Evolutionary conservation across 2,888 invertebrate genomes (phyloP).

Genomic region (Tenthredo notha): DNA sequence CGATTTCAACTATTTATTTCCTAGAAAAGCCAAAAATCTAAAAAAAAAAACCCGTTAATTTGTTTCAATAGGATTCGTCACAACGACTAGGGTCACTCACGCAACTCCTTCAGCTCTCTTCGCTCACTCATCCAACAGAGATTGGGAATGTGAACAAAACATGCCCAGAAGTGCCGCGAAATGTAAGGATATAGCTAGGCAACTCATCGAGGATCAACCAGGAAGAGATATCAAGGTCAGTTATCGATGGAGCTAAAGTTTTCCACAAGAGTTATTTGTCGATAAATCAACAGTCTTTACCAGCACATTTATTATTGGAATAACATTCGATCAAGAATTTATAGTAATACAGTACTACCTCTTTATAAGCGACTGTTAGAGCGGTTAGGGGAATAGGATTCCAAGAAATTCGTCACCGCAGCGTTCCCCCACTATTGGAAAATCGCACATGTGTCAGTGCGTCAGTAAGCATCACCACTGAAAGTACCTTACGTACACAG

Average conservation of each 20-base stretch:
- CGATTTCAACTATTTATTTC: neutral
- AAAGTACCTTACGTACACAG: too few species aligned
- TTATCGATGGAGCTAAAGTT: neutral
- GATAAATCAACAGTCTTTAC: neutral
- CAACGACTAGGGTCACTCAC: slow-evolving; percentile 93
- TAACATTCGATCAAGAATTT: neutral
- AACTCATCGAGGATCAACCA: slow-evolving; percentile 89
- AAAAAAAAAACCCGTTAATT: neutral
- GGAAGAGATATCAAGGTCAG: slow-evolving; percentile 88
- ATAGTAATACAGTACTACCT: too few species aligned
- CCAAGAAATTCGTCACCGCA: too few species aligned
- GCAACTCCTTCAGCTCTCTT: slow-evolving; percentile 92
- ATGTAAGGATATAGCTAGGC: slow-evolving; percentile 92
- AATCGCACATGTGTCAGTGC: too few species aligned
- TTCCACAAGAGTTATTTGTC: neutral
- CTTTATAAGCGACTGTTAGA: too few species aligned
- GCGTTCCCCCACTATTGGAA: too few species aligned
- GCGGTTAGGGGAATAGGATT: too few species aligned
- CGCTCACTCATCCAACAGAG: slow-evolving; percentile 86
- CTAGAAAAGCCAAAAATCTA: neutral
- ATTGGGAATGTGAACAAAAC: slow-evolving; percentile 90
- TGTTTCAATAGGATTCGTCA: slow-evolving; percentile 84
- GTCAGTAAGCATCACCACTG: too few species aligned
- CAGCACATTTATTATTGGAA: neutral
- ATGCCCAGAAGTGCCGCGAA: slow-evolving; percentile 81